Evolutionary conservation across 2,888 invertebrate genomes (phyloP).

Genomic region (Pachymerium ferrugineum): DNA sequence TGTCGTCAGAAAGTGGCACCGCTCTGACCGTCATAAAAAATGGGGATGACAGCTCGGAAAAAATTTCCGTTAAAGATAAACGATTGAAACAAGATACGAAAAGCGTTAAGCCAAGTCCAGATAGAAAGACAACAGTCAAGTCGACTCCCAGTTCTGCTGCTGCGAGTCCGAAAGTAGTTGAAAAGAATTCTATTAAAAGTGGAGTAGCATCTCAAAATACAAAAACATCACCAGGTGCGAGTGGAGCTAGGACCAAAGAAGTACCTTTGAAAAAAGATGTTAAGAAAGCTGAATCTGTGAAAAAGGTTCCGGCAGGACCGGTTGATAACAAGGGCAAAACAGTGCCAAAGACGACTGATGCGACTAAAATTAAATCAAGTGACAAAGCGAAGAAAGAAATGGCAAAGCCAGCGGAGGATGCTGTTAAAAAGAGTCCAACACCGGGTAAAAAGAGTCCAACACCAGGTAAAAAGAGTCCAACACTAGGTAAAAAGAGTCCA

Average conservation of each 20-base stretch:
- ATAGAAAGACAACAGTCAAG: not conserved
- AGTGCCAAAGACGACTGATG: conserved; percentile 20
- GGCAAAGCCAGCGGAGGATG: not conserved
- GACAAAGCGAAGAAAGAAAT: conserved; percentile 24
- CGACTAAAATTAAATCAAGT: conserved; percentile 30
- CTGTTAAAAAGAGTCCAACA: conserved; percentile 19
- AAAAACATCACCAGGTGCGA: conserved; percentile 2
- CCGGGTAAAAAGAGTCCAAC: too few relatives aligned
- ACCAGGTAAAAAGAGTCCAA: too few relatives aligned
- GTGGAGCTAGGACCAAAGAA: not conserved
- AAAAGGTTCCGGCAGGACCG: not conserved
- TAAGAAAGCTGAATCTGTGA: conserved; percentile 15
- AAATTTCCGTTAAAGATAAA: conserved; percentile 9
- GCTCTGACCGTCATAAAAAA: not conserved
- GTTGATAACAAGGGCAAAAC: conserved; percentile 19
- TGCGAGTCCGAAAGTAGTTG: conserved; percentile 11
- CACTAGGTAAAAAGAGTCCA: too few relatives aligned
- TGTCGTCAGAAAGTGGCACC: not conserved
- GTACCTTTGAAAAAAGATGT: conserved; percentile 17
- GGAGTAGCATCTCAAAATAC: not conserved
- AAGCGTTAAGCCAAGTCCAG: conserved; percentile 22
- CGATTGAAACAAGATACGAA: conserved; percentile 21
- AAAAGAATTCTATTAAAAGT: not conserved
- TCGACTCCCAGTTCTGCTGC: not conserved
- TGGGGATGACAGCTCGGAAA: conserved; percentile 1